phyloP scores from a whole-genome alignment of 2,888 invertebrate species.

The Pycnomerus fuliginosus region DNA sequence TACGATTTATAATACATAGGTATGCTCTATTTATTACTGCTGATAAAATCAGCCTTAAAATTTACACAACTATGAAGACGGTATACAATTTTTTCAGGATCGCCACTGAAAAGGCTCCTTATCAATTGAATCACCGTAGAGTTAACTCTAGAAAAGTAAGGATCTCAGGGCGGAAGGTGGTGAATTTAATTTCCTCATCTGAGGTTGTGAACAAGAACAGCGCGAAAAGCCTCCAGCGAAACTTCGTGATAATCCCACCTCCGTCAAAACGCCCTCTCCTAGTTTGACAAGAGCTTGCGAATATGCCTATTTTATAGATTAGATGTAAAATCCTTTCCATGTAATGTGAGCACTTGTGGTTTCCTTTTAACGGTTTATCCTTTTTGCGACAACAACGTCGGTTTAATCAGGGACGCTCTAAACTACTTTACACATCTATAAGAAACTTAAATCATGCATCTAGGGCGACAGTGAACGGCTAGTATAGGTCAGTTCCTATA shows the following conservation, averaged over 20 bases:
- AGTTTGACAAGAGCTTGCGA: constrained; percentile 23
- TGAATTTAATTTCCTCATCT: constrained; percentile 32
- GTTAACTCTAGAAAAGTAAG: constrained; percentile 4
- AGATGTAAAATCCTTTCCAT: constrained; percentile 26
- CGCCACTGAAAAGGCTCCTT: no score
- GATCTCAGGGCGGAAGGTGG: constrained; percentile 25
- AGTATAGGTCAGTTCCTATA: constrained; percentile 13
- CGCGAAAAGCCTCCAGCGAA: constrained; percentile 11
- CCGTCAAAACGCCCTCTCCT: constrained; percentile 13
- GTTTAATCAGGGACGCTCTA: no score
- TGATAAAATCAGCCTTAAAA: no score
- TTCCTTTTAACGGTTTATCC: constrained; percentile 1
- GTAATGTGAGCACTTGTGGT: constrained; percentile 14
- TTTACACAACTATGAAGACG: no score
- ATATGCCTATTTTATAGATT: constrained; percentile 27
- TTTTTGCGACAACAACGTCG: no score
- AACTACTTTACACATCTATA: no score
- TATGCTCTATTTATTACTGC: no score
- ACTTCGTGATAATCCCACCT: constrained; percentile 18
- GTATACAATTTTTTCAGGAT: no score
- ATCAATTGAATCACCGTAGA: constrained; percentile 1
- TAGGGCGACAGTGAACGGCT: no score
- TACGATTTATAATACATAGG: no score
- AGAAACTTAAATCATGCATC: no score
- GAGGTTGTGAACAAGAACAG: constrained; percentile 14